Percentiles rank a stretch among this genome's conserved stretches.
Evolutionary conservation across 2,888 invertebrate species (phyloP).

Genomic region (Drosophila testacea): DNA sequence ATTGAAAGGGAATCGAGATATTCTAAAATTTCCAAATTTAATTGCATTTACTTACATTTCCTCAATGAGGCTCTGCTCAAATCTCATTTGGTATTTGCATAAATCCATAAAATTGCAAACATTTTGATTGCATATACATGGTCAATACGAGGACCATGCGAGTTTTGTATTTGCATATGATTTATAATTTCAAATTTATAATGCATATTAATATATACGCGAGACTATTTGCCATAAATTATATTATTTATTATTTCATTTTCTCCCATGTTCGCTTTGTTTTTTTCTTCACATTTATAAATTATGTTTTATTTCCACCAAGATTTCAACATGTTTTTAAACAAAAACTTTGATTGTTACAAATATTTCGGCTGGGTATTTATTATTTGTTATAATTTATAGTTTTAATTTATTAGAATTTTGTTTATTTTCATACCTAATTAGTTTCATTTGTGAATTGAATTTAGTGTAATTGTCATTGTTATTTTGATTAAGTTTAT

Average conservation of each 20-base stretch:
- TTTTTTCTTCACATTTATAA: slow-evolving; percentile 3
- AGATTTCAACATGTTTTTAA: slow-evolving; percentile 8
- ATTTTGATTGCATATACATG: slow-evolving; percentile 26
- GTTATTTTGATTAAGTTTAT: slow-evolving; percentile 4
- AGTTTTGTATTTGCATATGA: slow-evolving; percentile 35
- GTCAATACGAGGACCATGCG: background rate
- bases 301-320: slow-evolving; percentile 7
- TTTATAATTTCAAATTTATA: slow-evolving; percentile 48
- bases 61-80: slow-evolving; percentile 1
- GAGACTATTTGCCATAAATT: slow-evolving; percentile 45
- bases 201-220: slow-evolving; percentile 13
- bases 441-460: slow-evolving; percentile 3
- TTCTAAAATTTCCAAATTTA: slow-evolving; percentile 37
- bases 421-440: slow-evolving; percentile 3
- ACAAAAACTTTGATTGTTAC: slow-evolving; percentile 9
- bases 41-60: slow-evolving; percentile 61
- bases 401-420: slow-evolving; percentile 5
- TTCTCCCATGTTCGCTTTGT: slow-evolving; percentile 4
- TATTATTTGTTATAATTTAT: slow-evolving; percentile 11
- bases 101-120: slow-evolving; percentile 51
- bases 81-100: slow-evolving; percentile 55
- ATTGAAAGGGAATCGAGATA: slow-evolving; percentile 4
- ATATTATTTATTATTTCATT: slow-evolving; percentile 50
- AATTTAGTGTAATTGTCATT: slow-evolving; percentile 19
- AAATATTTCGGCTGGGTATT: background rate